phyloP scores from a whole-genome alignment of 2,888 invertebrate species.

The Bellardia pandia region DNA sequence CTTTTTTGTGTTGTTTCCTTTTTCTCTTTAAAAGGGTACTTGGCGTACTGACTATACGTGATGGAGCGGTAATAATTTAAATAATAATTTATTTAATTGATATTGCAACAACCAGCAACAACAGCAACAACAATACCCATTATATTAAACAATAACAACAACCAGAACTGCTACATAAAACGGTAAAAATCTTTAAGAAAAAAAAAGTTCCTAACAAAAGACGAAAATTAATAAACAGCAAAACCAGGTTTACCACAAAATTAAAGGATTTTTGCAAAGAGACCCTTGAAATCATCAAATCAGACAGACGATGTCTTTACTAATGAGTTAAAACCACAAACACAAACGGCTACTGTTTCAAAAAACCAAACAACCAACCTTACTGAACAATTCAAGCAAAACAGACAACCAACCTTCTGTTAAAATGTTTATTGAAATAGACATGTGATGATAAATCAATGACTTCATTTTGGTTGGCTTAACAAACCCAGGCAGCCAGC shows the following conservation, averaged over 20 bases:
- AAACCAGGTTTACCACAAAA: not conserved
- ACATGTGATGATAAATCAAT: constrained; percentile 4
- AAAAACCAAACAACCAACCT: not conserved
- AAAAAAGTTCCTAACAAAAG: constrained; percentile 58
- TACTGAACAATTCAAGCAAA: too few relatives aligned
- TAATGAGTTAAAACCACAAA: constrained; percentile 36
- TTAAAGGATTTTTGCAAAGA: constrained; percentile 35
- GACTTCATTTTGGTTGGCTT: constrained; percentile 44
- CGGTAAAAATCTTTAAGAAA: constrained; percentile 14
- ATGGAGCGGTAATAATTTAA: constrained; percentile 86
- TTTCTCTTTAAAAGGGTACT: constrained; percentile 87
- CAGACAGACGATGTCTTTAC: constrained; percentile 20
- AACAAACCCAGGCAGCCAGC: not conserved
- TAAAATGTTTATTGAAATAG: constrained; percentile 31
- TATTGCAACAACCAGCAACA: constrained; percentile 71
- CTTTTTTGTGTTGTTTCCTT: not conserved
- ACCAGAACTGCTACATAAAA: constrained; percentile 18
- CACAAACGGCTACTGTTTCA: not conserved
- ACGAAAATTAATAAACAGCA: not conserved
- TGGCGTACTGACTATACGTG: constrained; percentile 97
- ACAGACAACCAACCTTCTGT: not conserved
- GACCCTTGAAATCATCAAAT: constrained; percentile 12
- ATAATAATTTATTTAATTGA: constrained; percentile 84
- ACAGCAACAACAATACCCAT: constrained; percentile 1
- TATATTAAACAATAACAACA: not conserved